phyloP scores from a whole-genome alignment of 1,140 invertebrate species.

The Drosophila grimshawi region DNA sequence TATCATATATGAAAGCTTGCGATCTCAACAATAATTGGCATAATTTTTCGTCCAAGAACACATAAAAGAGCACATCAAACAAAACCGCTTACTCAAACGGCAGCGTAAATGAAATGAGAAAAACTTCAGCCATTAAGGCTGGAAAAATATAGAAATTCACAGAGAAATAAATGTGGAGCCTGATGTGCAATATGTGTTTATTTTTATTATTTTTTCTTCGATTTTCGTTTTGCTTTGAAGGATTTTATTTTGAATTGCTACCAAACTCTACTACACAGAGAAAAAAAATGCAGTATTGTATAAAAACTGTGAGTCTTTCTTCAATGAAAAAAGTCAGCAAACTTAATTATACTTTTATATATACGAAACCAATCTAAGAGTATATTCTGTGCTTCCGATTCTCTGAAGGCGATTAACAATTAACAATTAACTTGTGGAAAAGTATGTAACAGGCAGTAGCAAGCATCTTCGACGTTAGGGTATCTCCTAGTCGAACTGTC shows the following conservation, averaged over 20 bases:
- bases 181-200: not conserved
- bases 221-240: not conserved
- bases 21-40: constrained; percentile 61
- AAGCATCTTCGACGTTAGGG: too few species aligned
- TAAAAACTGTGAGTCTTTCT: too few species aligned
- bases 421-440: too few species aligned
- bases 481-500: too few species aligned
- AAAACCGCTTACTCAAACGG: constrained; percentile 67
- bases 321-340: too few species aligned
- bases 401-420: too few species aligned
- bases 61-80: constrained; percentile 65
- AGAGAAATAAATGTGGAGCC: constrained; percentile 1
- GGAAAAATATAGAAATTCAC: constrained; percentile 22
- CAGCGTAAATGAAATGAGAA: constrained; percentile 39
- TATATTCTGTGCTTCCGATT: too few species aligned
- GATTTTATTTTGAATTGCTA: constrained; percentile 6
- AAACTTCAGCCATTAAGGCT: constrained; percentile 52
- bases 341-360: too few species aligned
- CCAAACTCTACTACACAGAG: not conserved
- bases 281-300: too few species aligned
- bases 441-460: too few species aligned
- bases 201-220: not conserved
- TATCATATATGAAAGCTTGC: constrained; percentile 35
- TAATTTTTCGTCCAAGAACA: constrained; percentile 55
- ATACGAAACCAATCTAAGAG: too few species aligned